Base-by-base conservation (phyloP, 2,797 vertebrate species). In the Botia almorhae region DNA sequence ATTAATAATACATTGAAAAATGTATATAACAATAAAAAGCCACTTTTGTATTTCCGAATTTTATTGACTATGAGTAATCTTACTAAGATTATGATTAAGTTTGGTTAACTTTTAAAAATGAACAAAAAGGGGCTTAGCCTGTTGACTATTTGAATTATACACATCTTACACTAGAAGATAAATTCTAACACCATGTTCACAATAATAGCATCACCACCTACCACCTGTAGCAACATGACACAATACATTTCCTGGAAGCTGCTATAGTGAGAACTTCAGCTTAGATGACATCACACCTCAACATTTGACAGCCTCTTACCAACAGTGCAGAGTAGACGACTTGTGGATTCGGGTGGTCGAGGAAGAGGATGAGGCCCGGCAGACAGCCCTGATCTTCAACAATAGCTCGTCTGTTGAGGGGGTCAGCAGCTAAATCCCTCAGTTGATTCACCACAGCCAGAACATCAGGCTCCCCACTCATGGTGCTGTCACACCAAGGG, bases 351-450 rank as follows among this genome's bases (percentile, higher is more conserved):
- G 96, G 96, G 79, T 99, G 98, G 88, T 99, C 98, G 85, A 99
- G 91, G 85, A 99, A 99, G 29, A 99, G 94, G 88, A 99, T 99
- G 76, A 99, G 97, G 69, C 98, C 98, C 7, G 98, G 97, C 71
- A 99, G 89, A 86, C 98, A 99, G 88, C 98, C 98, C 63, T 99
- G 96, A 87, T 99, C 97, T 91, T 99, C 96, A 71, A 99, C 97
- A 85, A 99, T 99, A 86, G 96, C 96, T 89, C 97, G 92, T 83
- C 98, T 95, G 85, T 99, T 99, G 80, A 99, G 84, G 0, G 98
- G 98, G 88, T 99, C 98, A 74, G 98, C 97, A 19, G 98, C 98
- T 16, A 99, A 93, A 87, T 99, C 98, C 85, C 97, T 93, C 82
- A 99, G 95, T 69, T 99, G 98, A 92, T 99, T 99, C 84, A 99